phyloP scores from a whole-genome alignment of 1,140 invertebrate species.

The Cotesia chilonis region DNA sequence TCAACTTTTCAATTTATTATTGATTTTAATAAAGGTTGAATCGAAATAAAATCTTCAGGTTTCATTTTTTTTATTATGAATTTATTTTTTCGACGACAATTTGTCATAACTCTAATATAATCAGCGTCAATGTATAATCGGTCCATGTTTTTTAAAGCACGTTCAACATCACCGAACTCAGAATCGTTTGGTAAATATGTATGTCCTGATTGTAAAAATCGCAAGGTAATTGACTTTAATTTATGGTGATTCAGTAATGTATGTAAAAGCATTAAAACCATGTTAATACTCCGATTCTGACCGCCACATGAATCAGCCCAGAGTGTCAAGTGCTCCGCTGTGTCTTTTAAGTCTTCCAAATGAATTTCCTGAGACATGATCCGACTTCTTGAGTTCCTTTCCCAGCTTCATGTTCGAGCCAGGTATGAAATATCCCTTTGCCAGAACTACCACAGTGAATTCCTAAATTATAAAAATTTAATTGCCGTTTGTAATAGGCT shows the following conservation, averaged over 20 bases:
- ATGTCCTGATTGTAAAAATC: neutral
- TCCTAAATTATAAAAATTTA: constrained; percentile 45
- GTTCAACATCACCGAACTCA: neutral
- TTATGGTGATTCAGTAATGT: neutral
- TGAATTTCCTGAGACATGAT: constrained; percentile 49
- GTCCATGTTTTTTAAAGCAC: neutral
- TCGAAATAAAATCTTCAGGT: neutral
- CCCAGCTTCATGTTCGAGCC: constrained; percentile 28
- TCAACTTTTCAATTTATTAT: neutral
- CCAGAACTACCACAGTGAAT: constrained; percentile 33
- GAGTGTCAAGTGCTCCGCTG: constrained; percentile 49
- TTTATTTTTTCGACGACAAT: neutral
- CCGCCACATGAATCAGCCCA: constrained; percentile 57
- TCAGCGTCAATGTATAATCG: neutral
- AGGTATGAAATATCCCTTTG: neutral
- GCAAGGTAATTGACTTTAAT: neutral
- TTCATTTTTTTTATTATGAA: neutral
- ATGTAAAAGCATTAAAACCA: constrained; percentile 30
- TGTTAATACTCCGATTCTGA: constrained; percentile 57
- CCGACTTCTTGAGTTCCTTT: constrained; percentile 46
- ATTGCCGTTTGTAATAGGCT: constrained; percentile 42
- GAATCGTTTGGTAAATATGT: neutral
- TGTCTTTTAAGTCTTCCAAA: constrained; percentile 37
- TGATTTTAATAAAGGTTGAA: neutral
- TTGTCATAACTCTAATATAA: neutral